These are phyloP conservation scores for Girardinichthys multiradiatus DNA, from an alignment of 2,113 vertebrate species.

Conservation along the genomic window DNA sequence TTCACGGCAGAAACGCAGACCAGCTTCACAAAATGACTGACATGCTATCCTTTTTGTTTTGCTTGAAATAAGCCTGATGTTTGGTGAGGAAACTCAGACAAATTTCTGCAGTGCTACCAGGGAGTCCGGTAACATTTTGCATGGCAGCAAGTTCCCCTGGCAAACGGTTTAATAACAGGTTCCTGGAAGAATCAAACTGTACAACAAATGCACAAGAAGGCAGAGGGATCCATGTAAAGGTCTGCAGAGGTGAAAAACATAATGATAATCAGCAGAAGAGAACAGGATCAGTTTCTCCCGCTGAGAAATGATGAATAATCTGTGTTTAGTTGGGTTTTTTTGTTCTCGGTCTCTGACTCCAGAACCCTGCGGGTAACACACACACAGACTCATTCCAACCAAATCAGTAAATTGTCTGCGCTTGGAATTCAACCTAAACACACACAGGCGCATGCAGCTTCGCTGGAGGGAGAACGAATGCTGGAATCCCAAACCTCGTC, in stretches of 20 bases:
- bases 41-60: slow-evolving; percentile 35
- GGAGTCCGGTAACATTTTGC: slow-evolving; percentile 21
- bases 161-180: slow-evolving; percentile 14
- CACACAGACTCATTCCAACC: slow-evolving; percentile 51
- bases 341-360: slow-evolving; percentile 27
- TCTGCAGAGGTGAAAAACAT: slow-evolving; percentile 30
- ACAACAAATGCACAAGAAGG: not conserved
- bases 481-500: slow-evolving; percentile 58
- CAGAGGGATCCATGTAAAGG: not conserved
- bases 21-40: slow-evolving; percentile 41
- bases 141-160: slow-evolving; percentile 22
- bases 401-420: slow-evolving; percentile 69
- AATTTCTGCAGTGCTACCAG: slow-evolving; percentile 10
- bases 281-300: slow-evolving; percentile 32
- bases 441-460: slow-evolving; percentile 28
- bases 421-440: slow-evolving; percentile 62
- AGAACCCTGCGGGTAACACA: slow-evolving; percentile 60
- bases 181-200: slow-evolving; percentile 30
- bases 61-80: slow-evolving; percentile 45
- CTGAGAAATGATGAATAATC: slow-evolving; percentile 40
- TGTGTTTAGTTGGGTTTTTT: slow-evolving; percentile 28
- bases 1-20: slow-evolving; percentile 29
- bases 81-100: slow-evolving; percentile 45
- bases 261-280: slow-evolving; percentile 28
- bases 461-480: slow-evolving; percentile 40